Conservation (phyloP, 2,113 vertebrate genomes). For the Campylomormyrus tamandua region DNA sequence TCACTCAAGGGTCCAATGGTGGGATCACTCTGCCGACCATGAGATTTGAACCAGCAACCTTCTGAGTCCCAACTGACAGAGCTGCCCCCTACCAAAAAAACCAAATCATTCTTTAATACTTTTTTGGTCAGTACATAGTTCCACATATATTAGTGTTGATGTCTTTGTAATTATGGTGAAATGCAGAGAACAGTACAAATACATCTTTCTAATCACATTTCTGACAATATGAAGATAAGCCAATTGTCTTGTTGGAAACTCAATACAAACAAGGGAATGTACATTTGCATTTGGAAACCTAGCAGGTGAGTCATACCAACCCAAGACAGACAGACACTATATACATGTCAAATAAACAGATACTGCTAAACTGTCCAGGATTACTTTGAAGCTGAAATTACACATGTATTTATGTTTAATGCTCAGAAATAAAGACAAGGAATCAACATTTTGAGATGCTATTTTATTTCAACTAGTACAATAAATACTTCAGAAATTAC, state of each 20-base stretch:
- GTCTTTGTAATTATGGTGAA: background rate
- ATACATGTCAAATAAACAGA: background rate
- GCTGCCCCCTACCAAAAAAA: background rate
- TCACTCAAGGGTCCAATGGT: background rate
- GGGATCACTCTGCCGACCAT: background rate
- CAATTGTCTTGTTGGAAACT: background rate
- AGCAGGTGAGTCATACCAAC: background rate
- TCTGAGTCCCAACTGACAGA: background rate
- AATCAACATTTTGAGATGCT: slow-evolving; percentile 28
- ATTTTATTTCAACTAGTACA: slow-evolving; percentile 54
- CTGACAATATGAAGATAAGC: background rate
- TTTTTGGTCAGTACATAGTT: background rate
- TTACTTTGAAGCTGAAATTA: background rate
- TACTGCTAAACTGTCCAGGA: background rate
- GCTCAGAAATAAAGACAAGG: background rate
- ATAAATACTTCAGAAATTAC: slow-evolving; percentile 49
- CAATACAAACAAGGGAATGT: background rate
- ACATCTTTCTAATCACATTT: background rate
- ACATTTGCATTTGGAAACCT: background rate
- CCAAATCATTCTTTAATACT: background rate
- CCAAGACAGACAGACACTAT: no score
- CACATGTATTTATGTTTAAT: no score
- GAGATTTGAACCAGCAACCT: no score
- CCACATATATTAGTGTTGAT: background rate
- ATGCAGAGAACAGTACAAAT: background rate